Evolutionary conservation across 1,140 invertebrate species (phyloP), one percentile per base, ranked within the genome.

Genomic region (Cyclargus thomasi): DNA sequence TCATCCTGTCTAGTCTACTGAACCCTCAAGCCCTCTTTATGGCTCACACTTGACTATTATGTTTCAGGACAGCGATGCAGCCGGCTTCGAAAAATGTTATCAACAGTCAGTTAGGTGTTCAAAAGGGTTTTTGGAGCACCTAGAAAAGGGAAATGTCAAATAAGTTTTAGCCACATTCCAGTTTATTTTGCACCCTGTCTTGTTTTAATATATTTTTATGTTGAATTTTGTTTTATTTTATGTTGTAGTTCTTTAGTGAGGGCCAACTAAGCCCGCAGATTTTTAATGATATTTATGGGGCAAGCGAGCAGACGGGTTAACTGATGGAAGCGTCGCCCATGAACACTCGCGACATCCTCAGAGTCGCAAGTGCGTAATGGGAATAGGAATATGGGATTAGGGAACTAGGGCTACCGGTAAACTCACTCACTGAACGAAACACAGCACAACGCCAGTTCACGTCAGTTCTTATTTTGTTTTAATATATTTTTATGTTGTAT

Each of bases 41-140:
- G 1, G 14, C 39, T 47, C 39, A 16, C 14, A 2, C 39, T 47
- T 14, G 39, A 16, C 14, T 14, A 14, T 47, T 63, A 21, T 22
- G 3, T 91, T 92, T 66, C 77, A 95, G 94, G 93, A 95, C 84
- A 76, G 75, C 67, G 93, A 93, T 70, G 86, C 91, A 23, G 79
- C 82, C 68, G 95, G 94, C 18, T 96, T 96, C 86, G 93, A 95
- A 78, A 93, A 93, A 80, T 94, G 93, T 76, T 96, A 94, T 76
- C 87, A 95, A 70, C 95, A 95, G 78, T 95, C 94, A 78, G 72
- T 93, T 0, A 92, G 94, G 74, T 93, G 93, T 68, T 94, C 95
- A 75, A 89, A 91, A 70, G 92, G 91, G 71, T 96, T 96, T 82
- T 82, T 95, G 63, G 91, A 95, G 59, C 81, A 91, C 67, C 74